A percentile compares a stretch with the other conserved stretches of the same genome.
phyloP scores from a whole-genome alignment of 2,888 invertebrate species.

The Linnaemya vulpina region DNA sequence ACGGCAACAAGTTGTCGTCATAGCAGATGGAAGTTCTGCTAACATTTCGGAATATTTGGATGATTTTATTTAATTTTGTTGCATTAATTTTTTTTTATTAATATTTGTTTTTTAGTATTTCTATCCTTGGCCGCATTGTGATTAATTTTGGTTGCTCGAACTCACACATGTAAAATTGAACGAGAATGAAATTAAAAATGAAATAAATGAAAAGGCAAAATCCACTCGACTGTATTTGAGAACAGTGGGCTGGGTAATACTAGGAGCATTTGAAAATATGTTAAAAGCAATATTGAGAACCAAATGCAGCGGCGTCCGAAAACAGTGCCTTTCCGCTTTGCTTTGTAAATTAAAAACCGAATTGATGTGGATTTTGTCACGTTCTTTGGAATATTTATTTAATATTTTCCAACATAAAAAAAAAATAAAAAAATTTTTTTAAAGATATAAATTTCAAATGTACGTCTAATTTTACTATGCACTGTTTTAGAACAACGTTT shows the following conservation, averaged over 20 bases:
- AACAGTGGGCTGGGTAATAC: conserved; percentile 3
- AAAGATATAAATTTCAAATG: neutral
- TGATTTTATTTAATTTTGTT: conserved; percentile 34
- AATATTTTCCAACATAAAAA: no score
- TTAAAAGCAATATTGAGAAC: neutral
- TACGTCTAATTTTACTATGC: neutral
- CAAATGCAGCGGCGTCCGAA: no score
- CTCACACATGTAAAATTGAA: conserved; percentile 53
- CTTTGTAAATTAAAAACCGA: no score
- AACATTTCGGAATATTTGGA: conserved; percentile 38
- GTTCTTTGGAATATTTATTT: no score
- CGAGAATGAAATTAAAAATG: neutral
- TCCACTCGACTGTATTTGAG: neutral
- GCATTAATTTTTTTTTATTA: conserved; percentile 1
- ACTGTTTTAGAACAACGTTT: conserved; percentile 12
- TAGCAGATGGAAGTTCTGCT: neutral
- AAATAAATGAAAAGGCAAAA: conserved; percentile 24
- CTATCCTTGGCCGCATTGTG: conserved; percentile 74
- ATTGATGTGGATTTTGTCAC: no score
- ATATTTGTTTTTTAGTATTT: conserved; percentile 48
- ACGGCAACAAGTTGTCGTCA: neutral
- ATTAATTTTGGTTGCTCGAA: conserved; percentile 72
- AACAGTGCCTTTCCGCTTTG: no score
- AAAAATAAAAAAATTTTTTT: neutral
- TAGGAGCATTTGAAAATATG: neutral